A percentile compares a stretch with the other conserved stretches of the same genome.
Conservation (phyloP, 2,888 invertebrate genomes). For the Smittia aterrima region DNA sequence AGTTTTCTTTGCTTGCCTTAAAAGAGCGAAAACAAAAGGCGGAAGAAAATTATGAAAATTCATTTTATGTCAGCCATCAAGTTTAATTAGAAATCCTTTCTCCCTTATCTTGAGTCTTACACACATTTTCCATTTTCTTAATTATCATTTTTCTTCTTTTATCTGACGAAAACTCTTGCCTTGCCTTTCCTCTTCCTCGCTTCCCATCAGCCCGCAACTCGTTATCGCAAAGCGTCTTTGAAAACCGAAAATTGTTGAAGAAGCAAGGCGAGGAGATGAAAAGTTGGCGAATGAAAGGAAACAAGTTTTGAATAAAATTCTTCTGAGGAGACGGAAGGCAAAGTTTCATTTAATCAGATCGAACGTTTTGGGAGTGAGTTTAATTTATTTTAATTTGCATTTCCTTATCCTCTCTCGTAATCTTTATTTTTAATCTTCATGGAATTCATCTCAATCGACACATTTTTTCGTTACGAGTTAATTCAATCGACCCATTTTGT, state of each 20-base stretch:
- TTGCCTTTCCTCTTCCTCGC: not conserved
- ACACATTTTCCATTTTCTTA: constrained; percentile 8
- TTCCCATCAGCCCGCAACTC: not conserved
- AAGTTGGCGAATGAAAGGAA: not conserved
- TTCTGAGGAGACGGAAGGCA: too few relatives aligned
- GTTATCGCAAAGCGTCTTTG: constrained; percentile 7
- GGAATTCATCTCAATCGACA: too few relatives aligned
- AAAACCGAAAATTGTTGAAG: not conserved
- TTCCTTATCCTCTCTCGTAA: too few relatives aligned
- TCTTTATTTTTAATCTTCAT: too few relatives aligned
- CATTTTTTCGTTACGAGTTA: too few relatives aligned
- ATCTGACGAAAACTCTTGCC: not conserved
- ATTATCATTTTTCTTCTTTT: not conserved
- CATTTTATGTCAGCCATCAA: not conserved
- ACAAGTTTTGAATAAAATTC: too few relatives aligned
- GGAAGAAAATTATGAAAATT: constrained; percentile 4
- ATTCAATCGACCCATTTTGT: constrained; percentile 11
- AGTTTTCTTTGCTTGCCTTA: too few relatives aligned
- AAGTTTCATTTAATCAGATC: constrained; percentile 1
- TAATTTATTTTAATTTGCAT: too few relatives aligned
- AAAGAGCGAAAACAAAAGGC: not conserved
- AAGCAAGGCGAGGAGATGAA: not conserved
- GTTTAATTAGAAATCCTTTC: constrained; percentile 2
- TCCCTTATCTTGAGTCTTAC: not conserved
- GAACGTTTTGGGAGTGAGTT: not conserved